Conservation (phyloP, 2,888 invertebrate species). For the Hoplodrina blanda region DNA sequence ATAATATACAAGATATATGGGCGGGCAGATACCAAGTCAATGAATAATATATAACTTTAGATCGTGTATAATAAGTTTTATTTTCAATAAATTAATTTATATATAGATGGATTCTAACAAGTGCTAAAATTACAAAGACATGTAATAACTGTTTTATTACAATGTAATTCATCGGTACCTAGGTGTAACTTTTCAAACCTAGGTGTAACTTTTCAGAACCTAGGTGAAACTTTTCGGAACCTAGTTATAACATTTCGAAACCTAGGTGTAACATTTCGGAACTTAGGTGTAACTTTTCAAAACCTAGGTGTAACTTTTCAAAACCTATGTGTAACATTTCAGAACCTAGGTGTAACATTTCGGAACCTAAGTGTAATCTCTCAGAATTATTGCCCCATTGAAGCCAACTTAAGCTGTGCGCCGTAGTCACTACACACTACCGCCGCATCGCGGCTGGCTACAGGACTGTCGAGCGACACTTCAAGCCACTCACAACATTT, state of each 20-base stretch:
- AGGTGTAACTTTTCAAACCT: constrained; percentile 40
- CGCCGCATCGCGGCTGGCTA: constrained; percentile 71
- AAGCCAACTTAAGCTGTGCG: constrained; percentile 89
- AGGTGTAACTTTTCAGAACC: constrained; percentile 27
- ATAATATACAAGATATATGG: constrained; percentile 60
- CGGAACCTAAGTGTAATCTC: constrained; percentile 75
- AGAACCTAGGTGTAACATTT: constrained; percentile 59
- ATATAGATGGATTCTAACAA: constrained; percentile 75
- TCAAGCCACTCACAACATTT: constrained; percentile 78
- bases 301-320: constrained; percentile 50
- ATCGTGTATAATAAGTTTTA: constrained; percentile 69
- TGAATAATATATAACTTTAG: constrained; percentile 65
- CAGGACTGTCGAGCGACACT: constrained; percentile 88
- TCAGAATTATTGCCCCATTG: constrained; percentile 80
- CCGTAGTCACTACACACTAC: constrained; percentile 89
- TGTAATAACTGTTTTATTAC: constrained; percentile 69
- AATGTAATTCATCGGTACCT: constrained; percentile 56
- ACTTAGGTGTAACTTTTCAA: constrained; percentile 76
- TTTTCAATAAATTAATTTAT: constrained; percentile 69
- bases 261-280: constrained; percentile 60
- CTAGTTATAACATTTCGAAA: constrained; percentile 26
- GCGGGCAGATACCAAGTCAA: constrained; percentile 65
- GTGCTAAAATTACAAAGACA: constrained; percentile 74
- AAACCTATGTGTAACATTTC: constrained; percentile 52
- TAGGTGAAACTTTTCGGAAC: constrained; percentile 25